phyloP scores from a whole-genome alignment of 35 echinoderm and acorn worm species.

The Chiridota heheva region DNA sequence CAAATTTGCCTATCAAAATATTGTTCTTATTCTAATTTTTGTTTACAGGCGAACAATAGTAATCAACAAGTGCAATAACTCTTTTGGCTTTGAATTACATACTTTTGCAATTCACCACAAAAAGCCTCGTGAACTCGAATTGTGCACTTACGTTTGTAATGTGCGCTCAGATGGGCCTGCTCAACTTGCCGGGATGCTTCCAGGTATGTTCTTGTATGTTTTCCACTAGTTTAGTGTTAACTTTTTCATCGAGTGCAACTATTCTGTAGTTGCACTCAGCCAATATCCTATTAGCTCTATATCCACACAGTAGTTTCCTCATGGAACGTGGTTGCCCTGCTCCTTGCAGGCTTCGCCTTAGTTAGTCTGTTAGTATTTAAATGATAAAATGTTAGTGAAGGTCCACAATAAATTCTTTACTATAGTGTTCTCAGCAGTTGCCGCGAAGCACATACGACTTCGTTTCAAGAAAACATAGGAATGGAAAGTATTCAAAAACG shows the following conservation, averaged over 20 bases:
- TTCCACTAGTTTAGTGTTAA: background rate
- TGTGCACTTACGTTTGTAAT: constrained; percentile 85
- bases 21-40: too few species aligned
- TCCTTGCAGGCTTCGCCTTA: background rate
- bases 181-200: constrained; percentile 68
- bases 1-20: too few species aligned
- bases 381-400: background rate
- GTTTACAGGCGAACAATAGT: constrained; percentile 73
- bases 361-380: too few species aligned
- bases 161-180: constrained; percentile 66
- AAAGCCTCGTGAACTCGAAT: constrained; percentile 60
- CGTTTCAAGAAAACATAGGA: background rate
- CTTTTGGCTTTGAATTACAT: constrained; percentile 85
- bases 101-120: constrained; percentile 87
- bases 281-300: too few species aligned
- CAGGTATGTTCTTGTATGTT: constrained; percentile 30
- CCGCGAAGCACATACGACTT: background rate
- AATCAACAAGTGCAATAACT: constrained; percentile 57
- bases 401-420: background rate
- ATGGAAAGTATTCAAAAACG: background rate
- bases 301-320: background rate
- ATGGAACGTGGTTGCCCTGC: background rate
- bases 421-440: background rate
- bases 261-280: too few species aligned
- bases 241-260: too few species aligned